phyloP scores from a whole-genome alignment of 2,888 invertebrate genomes.

The Drosophila kanekoi region DNA sequence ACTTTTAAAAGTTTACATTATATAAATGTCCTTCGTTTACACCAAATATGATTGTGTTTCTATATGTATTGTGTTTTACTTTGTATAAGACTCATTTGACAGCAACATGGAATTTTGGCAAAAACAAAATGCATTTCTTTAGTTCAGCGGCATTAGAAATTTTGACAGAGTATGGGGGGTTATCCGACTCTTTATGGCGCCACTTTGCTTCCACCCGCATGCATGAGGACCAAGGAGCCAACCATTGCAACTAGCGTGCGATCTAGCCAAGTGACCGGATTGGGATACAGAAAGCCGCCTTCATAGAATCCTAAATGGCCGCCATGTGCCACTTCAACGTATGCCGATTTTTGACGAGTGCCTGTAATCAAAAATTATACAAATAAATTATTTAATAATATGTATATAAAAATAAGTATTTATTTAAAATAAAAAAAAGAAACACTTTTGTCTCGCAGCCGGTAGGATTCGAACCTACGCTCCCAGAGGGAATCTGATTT shows the following conservation, averaged over 20 bases:
- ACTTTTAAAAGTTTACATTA: conserved; percentile 66
- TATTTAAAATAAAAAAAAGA: conserved; percentile 13
- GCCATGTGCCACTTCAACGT: conserved; percentile 94
- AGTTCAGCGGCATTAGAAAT: conserved; percentile 35
- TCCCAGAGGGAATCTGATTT: conserved; percentile 85
- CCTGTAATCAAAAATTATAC: conserved; percentile 86
- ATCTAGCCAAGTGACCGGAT: conserved; percentile 97
- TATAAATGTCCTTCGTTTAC: conserved; percentile 42
- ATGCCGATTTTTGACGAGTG: conserved; percentile 89
- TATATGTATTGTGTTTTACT: conserved; percentile 44
- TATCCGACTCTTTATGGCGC: conserved; percentile 29
- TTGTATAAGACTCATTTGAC: conserved; percentile 50
- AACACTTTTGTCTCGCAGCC: conserved; percentile 71
- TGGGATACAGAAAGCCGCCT: conserved; percentile 94
- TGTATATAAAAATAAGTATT: neutral
- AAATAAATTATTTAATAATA: too few species aligned
- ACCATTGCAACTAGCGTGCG: conserved; percentile 93
- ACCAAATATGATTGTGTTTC: conserved; percentile 40
- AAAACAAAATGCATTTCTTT: conserved; percentile 44
- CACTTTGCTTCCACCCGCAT: conserved; percentile 73
- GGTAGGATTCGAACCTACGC: conserved; percentile 85
- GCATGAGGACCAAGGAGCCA: conserved; percentile 88
- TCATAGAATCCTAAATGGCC: conserved; percentile 98
- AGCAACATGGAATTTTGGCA: conserved; percentile 68
- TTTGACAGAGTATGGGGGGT: conserved; percentile 3